Evolutionary conservation across 2,113 vertebrate species (phyloP), one percentile per base, ranked within the genome.

Genomic region (Charina bottae): DNA sequence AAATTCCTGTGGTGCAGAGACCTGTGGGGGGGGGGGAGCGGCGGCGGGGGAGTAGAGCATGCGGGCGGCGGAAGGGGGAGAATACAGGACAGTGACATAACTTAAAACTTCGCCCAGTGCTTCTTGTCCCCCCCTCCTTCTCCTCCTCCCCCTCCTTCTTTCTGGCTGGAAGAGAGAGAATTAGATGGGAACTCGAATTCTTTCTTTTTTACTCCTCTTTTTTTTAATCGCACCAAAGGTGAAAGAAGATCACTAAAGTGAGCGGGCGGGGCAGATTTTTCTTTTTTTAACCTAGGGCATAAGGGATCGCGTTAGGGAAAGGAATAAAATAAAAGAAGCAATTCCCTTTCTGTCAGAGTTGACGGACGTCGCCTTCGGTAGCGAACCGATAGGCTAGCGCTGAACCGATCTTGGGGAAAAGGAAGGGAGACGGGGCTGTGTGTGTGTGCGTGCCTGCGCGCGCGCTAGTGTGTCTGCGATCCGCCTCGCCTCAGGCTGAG

Each of bases 361-460:
- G 42, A 37, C 89, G 94, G 78, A 91, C 93, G 94, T 83, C 96
- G 96, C 94, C 94, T 95, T 88, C 85, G 88, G 92, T 96, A 97
- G 94, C 88, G 83, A 85, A 54, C 85, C 3, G 26, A 92, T 17
- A 59, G 78, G 24, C 72, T 68, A 49, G 88, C n/a, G 10, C 7
- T 15, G 8, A 59, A 64, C 17, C n/a, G 42, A 2, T 12, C 4
- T 3, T 24, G 72, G 4, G 72, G 3, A 28, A 2, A 78, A 59
- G 26, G 56, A 6, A 13, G 15, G 8, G 37, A 3, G 9, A 3
- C 21, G 21, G 12, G 49, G 60, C 0, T 90, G 93, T 90, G 90
- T 91, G 92, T 54, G 95, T 54, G 92, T 49, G 93, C 28, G 10
- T 33, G 12, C 17, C 28, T 83, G 95, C 92, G 83, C 92, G 88